Conservation (phyloP, 2,888 invertebrate genomes). For the Ochropacha duplaris region DNA sequence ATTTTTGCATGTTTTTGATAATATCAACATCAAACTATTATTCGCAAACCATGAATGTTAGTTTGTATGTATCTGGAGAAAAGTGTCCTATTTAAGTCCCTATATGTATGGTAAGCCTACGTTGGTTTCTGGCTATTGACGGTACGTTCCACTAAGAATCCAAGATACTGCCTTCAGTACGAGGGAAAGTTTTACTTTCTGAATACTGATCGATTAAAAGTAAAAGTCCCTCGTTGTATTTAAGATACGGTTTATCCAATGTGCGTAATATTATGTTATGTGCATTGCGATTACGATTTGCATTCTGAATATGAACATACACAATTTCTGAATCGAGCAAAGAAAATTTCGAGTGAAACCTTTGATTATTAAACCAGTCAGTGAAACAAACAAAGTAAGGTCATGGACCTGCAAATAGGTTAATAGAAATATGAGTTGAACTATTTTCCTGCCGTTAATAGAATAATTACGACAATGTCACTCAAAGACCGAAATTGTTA, state of each 20-base stretch:
- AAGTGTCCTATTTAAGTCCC: too few species aligned
- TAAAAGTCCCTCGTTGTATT: slow-evolving; percentile 58
- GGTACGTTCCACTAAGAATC: not conserved
- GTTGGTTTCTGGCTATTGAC: not conserved
- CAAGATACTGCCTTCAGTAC: slow-evolving; percentile 17
- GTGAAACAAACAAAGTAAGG: too few species aligned
- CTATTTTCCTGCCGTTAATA: too few species aligned
- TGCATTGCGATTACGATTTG: slow-evolving; percentile 31
- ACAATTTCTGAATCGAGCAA: not conserved
- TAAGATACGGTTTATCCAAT: slow-evolving; percentile 40
- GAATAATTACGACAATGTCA: not conserved
- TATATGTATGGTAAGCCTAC: not conserved
- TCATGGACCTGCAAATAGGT: not conserved
- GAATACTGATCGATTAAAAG: slow-evolving; percentile 75
- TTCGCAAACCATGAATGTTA: not conserved
- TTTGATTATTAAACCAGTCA: too few species aligned
- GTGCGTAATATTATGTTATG: slow-evolving; percentile 52
- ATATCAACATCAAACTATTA: too few species aligned
- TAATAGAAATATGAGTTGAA: too few species aligned
- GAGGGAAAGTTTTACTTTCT: slow-evolving; percentile 70
- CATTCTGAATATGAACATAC: slow-evolving; percentile 23
- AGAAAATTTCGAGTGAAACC: not conserved
- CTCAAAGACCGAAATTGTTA: not conserved
- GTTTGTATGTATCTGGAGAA: not conserved
- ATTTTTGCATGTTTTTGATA: too few species aligned